Evolutionary conservation across 2,888 invertebrate genomes (phyloP).

Genomic region (Holacanthella duospinosa): DNA sequence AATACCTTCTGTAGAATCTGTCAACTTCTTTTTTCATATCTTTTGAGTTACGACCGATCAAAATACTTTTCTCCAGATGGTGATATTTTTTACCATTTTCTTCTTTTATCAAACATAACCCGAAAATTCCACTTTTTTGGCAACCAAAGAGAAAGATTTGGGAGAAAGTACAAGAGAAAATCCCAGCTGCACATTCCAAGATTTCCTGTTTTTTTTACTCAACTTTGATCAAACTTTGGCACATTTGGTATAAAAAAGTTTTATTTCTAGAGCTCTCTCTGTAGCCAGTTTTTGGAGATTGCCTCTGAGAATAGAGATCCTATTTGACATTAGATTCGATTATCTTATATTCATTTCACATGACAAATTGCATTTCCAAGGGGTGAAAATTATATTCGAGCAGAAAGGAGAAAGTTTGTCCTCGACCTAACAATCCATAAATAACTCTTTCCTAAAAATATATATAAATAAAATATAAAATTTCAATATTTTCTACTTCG

Average conservation of each 20-base stretch:
- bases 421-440: neutral
- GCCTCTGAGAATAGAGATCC: neutral
- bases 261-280: neutral
- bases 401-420: neutral
- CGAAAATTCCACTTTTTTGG: neutral
- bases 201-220: neutral
- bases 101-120: neutral
- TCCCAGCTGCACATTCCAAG: neutral
- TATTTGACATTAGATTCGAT: neutral
- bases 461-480: neutral
- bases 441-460: neutral
- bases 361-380: constrained; percentile 2
- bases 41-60: constrained; percentile 4
- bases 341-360: constrained; percentile 1
- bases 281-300: neutral
- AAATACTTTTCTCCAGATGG: constrained; percentile 3
- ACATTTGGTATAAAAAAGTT: constrained; percentile 1
- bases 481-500: neutral
- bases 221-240: neutral
- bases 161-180: neutral
- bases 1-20: constrained; percentile 1
- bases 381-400: neutral
- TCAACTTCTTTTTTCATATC: constrained; percentile 5
- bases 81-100: neutral
- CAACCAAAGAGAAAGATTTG: too few species aligned